phyloP scores from a whole-genome alignment of 2,888 invertebrate genomes.

The Hoplodrina blanda region DNA sequence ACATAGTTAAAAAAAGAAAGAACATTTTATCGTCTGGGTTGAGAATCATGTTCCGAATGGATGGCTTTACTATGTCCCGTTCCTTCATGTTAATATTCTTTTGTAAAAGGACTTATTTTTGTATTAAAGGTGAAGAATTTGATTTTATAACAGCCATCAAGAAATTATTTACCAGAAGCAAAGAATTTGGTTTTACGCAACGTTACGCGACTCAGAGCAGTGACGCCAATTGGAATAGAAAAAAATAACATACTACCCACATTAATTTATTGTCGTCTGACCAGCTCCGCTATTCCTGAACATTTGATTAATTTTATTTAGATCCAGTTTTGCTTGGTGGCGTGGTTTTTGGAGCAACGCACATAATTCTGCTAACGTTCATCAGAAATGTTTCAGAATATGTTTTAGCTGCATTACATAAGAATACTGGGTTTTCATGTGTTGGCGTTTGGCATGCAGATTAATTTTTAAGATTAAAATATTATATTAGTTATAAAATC shows the following conservation, averaged over 20 bases:
- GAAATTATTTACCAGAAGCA: conserved; percentile 5
- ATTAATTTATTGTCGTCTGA: conserved; percentile 62
- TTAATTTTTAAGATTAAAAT: conserved; percentile 9
- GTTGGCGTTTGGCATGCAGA: conserved; percentile 10
- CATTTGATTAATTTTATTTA: conserved; percentile 60
- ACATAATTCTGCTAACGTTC: conserved; percentile 25
- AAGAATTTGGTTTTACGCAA: conserved; percentile 10
- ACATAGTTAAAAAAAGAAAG: no score
- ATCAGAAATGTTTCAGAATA: conserved; percentile 47
- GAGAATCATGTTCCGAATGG: no score
- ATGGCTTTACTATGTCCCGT: no score
- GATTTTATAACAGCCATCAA: neutral
- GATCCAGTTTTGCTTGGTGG: conserved; percentile 33
- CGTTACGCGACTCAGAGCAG: conserved; percentile 24
- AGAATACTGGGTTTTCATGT: conserved; percentile 25
- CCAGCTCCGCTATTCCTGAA: conserved; percentile 63
- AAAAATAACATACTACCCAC: conserved; percentile 61
- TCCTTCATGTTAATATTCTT: no score
- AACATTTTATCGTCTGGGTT: no score
- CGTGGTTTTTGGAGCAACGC: conserved; percentile 35
- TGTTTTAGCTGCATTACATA: conserved; percentile 37
- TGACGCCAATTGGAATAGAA: conserved; percentile 59
- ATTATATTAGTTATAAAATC: conserved; percentile 4
- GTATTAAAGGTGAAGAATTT: neutral
- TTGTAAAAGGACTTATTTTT: neutral